A percentile compares a stretch with the other conserved stretches of the same genome.
These are phyloP conservation scores for Oligia fasciuncula DNA, from an alignment of 2,888 invertebrate genomes.

Conservation along the genomic window DNA sequence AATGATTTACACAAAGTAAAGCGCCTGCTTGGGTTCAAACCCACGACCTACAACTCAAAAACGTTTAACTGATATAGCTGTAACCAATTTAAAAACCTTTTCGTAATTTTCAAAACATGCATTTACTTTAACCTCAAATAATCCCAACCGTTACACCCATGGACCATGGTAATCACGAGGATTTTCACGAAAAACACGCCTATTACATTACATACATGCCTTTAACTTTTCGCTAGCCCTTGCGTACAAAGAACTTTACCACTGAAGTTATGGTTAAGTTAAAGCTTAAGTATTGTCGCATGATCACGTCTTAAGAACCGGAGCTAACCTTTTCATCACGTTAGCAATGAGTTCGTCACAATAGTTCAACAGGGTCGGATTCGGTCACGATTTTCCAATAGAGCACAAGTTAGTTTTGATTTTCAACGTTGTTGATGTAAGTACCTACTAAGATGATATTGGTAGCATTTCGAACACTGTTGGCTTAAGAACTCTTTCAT, in stretches of 20 bases:
- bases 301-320: not conserved
- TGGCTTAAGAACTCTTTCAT: not conserved
- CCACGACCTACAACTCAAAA: not conserved
- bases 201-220: not conserved
- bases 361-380: constrained; percentile 17
- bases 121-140: not conserved
- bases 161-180: not conserved
- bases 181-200: not conserved
- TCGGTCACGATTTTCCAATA: constrained; percentile 14
- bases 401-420: not conserved
- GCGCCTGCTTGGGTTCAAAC: not conserved
- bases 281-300: not conserved
- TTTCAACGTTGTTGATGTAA: not conserved
- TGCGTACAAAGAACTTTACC: not conserved
- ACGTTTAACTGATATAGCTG: not conserved
- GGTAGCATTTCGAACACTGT: not conserved
- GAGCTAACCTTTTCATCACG: constrained; percentile 16
- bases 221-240: not conserved
- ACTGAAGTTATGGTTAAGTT: not conserved
- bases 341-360: constrained; percentile 8
- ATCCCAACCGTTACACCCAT: not conserved
- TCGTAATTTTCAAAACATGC: not conserved
- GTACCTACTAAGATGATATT: not conserved
- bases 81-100: not conserved
- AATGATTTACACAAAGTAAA: not conserved